phyloP scores from a whole-genome alignment of 2,888 invertebrate species.

The Choreutis nemorana region DNA sequence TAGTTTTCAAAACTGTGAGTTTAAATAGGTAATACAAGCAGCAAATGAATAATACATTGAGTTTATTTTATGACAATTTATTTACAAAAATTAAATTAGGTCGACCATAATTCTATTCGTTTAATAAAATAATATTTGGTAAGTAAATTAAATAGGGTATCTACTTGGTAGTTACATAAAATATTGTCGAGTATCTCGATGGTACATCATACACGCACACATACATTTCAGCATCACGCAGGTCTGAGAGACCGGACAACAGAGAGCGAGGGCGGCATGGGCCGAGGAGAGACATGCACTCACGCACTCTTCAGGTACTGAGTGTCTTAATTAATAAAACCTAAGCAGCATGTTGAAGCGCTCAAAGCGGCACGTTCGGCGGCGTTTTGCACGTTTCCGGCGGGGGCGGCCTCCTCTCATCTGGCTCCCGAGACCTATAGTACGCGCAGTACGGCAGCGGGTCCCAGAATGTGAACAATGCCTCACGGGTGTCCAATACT shows the following conservation, averaged over 20 bases:
- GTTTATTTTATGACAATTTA: too few relatives aligned
- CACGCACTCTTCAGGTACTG: conserved; percentile 61
- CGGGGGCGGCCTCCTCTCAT: conserved; percentile 46
- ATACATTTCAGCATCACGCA: too few relatives aligned
- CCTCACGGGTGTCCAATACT: conserved; percentile 80
- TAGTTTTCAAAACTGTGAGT: too few relatives aligned
- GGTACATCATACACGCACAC: conserved; percentile 7
- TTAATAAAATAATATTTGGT: conserved; percentile 20
- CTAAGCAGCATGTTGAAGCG: conserved; percentile 15
- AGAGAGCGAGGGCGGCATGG: conserved; percentile 20
- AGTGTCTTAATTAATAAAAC: conserved; percentile 52
- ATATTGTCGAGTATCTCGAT: conserved; percentile 26
- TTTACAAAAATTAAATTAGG: conserved; percentile 9
- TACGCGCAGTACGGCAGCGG: conserved; percentile 87
- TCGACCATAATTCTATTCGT: conserved; percentile 10
- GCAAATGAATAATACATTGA: too few relatives aligned
- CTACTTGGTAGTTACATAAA: conserved; percentile 66
- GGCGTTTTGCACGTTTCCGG: conserved; percentile 66
- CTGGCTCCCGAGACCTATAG: conserved; percentile 80
- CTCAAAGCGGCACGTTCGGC: conserved; percentile 56
- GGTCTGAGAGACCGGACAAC: conserved; percentile 25
- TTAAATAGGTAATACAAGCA: too few relatives aligned
- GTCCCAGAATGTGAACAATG: conserved; percentile 84
- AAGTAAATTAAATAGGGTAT: conserved; percentile 16
- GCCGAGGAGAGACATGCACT: conserved; percentile 32